phyloP scores from a whole-genome alignment of 2,888 invertebrate genomes.

The Volucella inflata region DNA sequence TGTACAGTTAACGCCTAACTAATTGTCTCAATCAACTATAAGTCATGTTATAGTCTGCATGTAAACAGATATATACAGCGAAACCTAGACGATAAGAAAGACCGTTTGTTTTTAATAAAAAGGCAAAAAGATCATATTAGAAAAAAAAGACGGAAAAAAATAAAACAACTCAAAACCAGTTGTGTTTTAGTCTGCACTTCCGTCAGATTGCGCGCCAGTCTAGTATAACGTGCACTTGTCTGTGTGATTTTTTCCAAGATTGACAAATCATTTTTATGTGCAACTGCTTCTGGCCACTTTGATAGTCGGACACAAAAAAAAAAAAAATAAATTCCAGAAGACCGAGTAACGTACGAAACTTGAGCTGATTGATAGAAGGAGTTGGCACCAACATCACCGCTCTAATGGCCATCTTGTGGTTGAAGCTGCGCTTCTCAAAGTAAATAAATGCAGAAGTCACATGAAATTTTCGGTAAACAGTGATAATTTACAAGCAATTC shows the following conservation, averaged over 20 bases:
- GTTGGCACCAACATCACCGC: too few species aligned
- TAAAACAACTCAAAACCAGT: neutral
- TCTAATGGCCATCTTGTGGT: too few species aligned
- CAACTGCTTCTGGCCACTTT: neutral
- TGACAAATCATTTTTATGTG: constrained; percentile 14
- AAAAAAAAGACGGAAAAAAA: neutral
- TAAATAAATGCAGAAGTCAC: too few species aligned
- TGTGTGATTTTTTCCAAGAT: constrained; percentile 5
- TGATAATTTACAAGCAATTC: too few species aligned
- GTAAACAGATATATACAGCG: neutral
- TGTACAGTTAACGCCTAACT: neutral
- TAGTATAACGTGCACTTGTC: neutral
- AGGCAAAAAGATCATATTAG: neutral
- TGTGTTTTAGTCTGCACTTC: constrained; percentile 8
- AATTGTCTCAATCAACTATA: neutral
- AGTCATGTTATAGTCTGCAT: neutral
- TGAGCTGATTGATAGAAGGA: constrained; percentile 42
- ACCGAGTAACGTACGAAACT: constrained; percentile 21
- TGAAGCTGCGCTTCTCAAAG: too few species aligned
- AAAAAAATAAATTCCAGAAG: neutral
- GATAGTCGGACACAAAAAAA: constrained; percentile 16
- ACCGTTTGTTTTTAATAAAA: neutral
- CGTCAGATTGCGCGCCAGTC: constrained; percentile 4
- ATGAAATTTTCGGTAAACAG: too few species aligned
- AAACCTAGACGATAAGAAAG: too few species aligned